Evolutionary conservation across 2,888 invertebrate genomes (phyloP), one percentile per base, ranked within the genome.

Genomic region (Sepioteuthis lessoniana): DNA sequence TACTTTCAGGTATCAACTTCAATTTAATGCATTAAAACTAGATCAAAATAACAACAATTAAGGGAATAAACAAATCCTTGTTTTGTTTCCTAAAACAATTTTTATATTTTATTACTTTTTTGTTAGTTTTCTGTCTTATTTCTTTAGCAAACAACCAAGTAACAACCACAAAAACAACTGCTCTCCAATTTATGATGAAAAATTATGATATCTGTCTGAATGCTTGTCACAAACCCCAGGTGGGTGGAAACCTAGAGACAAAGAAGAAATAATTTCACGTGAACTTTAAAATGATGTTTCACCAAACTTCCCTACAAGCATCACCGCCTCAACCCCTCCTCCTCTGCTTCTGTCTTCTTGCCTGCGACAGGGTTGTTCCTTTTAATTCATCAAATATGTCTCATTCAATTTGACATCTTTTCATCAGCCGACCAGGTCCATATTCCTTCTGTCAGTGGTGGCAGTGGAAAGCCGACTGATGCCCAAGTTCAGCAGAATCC

Each of bases 291-390:
- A n/a, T 76, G 76, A 76, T 76, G 76, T 76, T 76, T 76, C 76
- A 4, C 76, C n/a, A 35, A 16, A n/a, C 76, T n/a, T 76, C 76
- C n/a, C 76, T 76, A 35, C 76, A 10, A 35, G n/a, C n/a, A 76
- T 25, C 28, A 55, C 21, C 5, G 21, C 5, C 55, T 7, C 55
- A 25, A 55, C 25, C 16, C 28, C 5, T 25, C 25, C 55, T 55
- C 55, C 0, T 5, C 55, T 25, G 25, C 76, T 16, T 8, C 76
- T n/a, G 4, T n/a, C 35, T 35, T 35, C 76, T 35, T 76, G n/a
- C 76, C 76, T 76, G n/a, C n/a, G 76, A 76, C 76, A 76, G 76
- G 76, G 76, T 76, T 76, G n/a, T 76, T 76, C 76, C 76, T 76
- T 76, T 76, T 76, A 76, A 76, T 76, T 76, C 76, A 76, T 76